Conservation (phyloP, 1,140 invertebrate species). For the Vollenhovia emeryi region DNA sequence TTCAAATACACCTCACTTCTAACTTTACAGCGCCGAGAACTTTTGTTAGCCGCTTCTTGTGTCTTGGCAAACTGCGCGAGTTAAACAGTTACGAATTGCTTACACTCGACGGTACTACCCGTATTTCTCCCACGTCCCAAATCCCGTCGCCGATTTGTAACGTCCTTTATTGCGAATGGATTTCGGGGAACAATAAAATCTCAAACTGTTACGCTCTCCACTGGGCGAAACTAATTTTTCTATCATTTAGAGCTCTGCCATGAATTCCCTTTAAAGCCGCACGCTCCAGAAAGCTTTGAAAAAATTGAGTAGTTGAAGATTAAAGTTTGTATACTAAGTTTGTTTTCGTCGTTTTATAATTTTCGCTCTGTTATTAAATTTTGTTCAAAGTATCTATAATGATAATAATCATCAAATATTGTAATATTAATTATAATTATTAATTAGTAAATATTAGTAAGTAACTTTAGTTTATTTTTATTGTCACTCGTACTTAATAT, state of each 20-base stretch:
- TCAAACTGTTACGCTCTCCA: conserved; percentile 11
- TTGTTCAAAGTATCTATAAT: background rate
- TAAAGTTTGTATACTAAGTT: background rate
- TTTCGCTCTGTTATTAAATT: background rate
- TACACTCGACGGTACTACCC: conserved; percentile 16
- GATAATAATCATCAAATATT: background rate
- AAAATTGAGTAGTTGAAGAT: conserved; percentile 34
- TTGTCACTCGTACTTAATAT: background rate
- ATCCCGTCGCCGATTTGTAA: conserved; percentile 43
- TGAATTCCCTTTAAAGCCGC: conserved; percentile 21
- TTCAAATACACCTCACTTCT: conserved; percentile 9
- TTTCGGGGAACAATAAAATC: conserved; percentile 54
- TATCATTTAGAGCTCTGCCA: conserved; percentile 25
- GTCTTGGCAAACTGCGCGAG: conserved; percentile 40
- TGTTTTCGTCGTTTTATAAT: background rate
- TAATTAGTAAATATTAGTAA: background rate
- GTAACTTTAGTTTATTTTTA: background rate
- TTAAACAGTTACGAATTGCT: conserved; percentile 59
- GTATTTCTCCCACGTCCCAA: conserved; percentile 46
- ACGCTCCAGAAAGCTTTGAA: background rate
- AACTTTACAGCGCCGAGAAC: conserved; percentile 31
- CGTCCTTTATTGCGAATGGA: conserved; percentile 46
- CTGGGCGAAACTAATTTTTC: conserved; percentile 39
- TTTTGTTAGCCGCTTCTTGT: conserved; percentile 52
- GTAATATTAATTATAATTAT: background rate